Conservation (phyloP, 2,113 vertebrate species). For the Burhinus oedicnemus region DNA sequence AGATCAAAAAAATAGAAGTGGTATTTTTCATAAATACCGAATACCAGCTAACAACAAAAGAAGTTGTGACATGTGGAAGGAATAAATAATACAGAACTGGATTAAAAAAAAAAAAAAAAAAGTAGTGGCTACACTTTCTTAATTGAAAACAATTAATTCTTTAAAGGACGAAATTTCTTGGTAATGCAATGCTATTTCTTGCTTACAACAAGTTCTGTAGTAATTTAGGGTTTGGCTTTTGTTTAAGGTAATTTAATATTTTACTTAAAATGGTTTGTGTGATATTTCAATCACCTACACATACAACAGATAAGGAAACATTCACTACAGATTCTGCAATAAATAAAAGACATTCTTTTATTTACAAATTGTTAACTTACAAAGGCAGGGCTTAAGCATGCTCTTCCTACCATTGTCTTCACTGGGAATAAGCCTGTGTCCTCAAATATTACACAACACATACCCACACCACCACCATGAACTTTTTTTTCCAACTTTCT, state of each 20-base stretch:
- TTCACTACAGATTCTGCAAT: not conserved
- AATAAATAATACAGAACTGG: not conserved
- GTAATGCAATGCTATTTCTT: not conserved
- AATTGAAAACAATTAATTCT: not conserved
- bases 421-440: not conserved
- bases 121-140: not conserved
- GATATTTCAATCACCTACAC: not conserved
- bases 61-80: not conserved
- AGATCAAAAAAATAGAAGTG: not conserved
- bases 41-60: not conserved
- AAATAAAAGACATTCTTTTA: not conserved
- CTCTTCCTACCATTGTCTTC: not conserved
- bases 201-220: not conserved
- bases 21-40: not conserved
- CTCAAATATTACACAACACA: not conserved
- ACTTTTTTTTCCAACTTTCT: not conserved
- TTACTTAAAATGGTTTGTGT: not conserved
- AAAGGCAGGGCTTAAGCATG: not conserved
- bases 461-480: not conserved
- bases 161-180: not conserved
- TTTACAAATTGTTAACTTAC: not conserved
- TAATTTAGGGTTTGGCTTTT: not conserved
- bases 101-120: not conserved
- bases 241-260: not conserved
- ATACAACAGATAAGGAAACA: not conserved